Evolutionary conservation across 2,113 vertebrate genomes (phyloP).

Genomic region (Elephas maximus): DNA sequence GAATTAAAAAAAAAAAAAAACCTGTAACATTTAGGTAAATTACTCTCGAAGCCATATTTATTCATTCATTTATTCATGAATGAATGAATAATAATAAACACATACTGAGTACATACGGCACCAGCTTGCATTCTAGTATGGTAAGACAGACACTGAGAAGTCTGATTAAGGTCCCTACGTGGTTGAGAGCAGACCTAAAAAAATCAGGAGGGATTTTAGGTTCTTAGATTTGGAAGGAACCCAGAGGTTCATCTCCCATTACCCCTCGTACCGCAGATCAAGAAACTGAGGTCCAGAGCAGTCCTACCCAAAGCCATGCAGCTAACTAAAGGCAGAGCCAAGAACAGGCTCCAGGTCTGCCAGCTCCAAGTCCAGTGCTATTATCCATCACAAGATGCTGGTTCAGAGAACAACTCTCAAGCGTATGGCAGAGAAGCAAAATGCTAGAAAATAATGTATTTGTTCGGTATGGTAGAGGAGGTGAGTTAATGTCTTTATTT

Average conservation of each 20-base stretch:
- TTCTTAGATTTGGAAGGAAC: not conserved
- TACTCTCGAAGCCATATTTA: not conserved
- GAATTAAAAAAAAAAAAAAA: not conserved
- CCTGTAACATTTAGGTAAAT: not conserved
- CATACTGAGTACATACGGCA: not conserved
- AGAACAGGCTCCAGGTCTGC: not conserved
- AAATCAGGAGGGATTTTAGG: not conserved
- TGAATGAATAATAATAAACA: not conserved
- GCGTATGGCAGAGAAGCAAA: not conserved
- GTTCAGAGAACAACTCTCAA: not conserved
- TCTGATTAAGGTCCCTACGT: not conserved
- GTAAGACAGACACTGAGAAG: not conserved
- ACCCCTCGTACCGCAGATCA: not conserved
- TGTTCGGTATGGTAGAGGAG: constrained; percentile 10
- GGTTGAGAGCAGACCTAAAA: not conserved
- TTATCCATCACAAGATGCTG: not conserved
- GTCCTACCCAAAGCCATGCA: not conserved
- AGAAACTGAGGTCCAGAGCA: not conserved
- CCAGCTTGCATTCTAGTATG: not conserved
- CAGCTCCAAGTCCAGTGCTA: not conserved
- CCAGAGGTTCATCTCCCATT: not conserved
- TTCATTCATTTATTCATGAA: not conserved
- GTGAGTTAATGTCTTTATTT: constrained; percentile 65
- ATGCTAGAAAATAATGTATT: not conserved
- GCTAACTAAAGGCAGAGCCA: not conserved